Evolutionary conservation across 2,113 vertebrate species (phyloP), one percentile per base, ranked within the genome.

Genomic region (Ceyx margarethae): DNA sequence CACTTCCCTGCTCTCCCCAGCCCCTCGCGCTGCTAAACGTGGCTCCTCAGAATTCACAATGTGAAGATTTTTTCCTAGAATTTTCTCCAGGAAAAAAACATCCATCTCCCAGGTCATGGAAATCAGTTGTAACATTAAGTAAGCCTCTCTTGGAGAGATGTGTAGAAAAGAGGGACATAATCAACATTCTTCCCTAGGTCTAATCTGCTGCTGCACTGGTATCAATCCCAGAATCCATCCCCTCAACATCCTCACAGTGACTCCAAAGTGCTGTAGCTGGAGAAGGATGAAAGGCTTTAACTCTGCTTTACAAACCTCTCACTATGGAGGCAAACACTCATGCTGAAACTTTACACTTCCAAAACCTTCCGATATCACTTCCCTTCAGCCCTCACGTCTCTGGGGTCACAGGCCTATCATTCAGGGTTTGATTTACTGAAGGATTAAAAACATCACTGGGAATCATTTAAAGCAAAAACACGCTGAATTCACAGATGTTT

Each of bases 1-100:
- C 73, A 72, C 51, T 75, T 91, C 64, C 56, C 46, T 28, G 35
- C 54, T 42, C 46, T 26, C 67, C 45, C 33, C 64, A 83, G 75
- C 23, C 42, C 56, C 58, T 80, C 7, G 1, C 28, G 3, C 17
- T 29, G 35, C 45, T 53, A 48, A 35, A 51, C 8, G 20, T 10
- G 33, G 77, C 28, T 81, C 83, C 89, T 68, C 80, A 54, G 77
- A 40, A 57, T 48, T 53, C 57, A 25, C 74, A 14, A 15, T 4
- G 53, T 15, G 82, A 91, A 40, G 79, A 94, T 95, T 40, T 75
- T 37, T 37, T 37, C 37, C 37, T 1, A 2, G 75, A 42, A 22
- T 54, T 71, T 81, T 48, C 73, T 96, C 90, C 85, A 91, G 84
- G 61, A 89, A 75, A 91, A 95, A 78, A 73, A 88, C 35, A 64